phyloP scores from a whole-genome alignment of 2,888 invertebrate genomes.

The Meta bourneti region DNA sequence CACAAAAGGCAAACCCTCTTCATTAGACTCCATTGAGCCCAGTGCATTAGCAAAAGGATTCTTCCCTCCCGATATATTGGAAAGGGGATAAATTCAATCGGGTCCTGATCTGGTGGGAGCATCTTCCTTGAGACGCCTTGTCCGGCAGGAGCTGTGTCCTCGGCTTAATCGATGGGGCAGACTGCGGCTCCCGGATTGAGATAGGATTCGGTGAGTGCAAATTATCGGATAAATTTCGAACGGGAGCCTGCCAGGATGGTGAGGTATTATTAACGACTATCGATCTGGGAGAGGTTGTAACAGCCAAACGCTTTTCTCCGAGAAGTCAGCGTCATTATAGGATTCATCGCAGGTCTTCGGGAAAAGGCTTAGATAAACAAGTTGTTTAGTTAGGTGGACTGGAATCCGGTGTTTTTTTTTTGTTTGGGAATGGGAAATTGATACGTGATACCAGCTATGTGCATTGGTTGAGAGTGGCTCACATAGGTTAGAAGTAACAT shows the following conservation, averaged over 20 bases:
- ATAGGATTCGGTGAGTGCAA: slow-evolving; percentile 60
- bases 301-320: slow-evolving; percentile 29
- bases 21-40: slow-evolving; percentile 46
- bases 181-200: slow-evolving; percentile 38
- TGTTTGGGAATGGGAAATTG: neutral
- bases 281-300: slow-evolving; percentile 22
- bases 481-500: too few species aligned
- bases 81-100: slow-evolving; percentile 55
- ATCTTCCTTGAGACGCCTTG: neutral
- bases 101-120: slow-evolving; percentile 9
- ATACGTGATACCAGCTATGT: neutral
- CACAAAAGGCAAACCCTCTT: slow-evolving; percentile 47
- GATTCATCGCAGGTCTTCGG: slow-evolving; percentile 9
- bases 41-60: slow-evolving; percentile 37
- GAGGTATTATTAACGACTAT: slow-evolving; percentile 61
- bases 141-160: slow-evolving; percentile 38
- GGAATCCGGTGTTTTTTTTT: slow-evolving; percentile 10
- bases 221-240: slow-evolving; percentile 71
- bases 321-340: slow-evolving; percentile 48
- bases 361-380: slow-evolving; percentile 18
- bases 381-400: slow-evolving; percentile 17
- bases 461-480: too few species aligned
- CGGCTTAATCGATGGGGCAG: slow-evolving; percentile 43
- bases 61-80: slow-evolving; percentile 37
- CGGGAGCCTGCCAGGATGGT: slow-evolving; percentile 5